These are phyloP conservation scores for Hypsibius dujardini DNA, from an alignment of 1,140 invertebrate species.

Conservation along the genomic window DNA sequence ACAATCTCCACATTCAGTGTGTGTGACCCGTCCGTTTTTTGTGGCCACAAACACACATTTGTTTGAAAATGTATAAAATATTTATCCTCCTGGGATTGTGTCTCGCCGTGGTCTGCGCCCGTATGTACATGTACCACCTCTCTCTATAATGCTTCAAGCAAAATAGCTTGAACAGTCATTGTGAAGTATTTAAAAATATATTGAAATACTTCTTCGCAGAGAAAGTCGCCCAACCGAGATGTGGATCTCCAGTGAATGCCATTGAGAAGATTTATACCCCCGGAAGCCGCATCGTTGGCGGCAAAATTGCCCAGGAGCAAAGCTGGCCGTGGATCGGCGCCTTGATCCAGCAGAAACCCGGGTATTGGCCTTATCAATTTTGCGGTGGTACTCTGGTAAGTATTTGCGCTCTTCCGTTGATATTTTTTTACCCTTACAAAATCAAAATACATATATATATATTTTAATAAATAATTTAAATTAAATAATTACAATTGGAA, in stretches of 20 bases:
- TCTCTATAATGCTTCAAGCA: too few species aligned
- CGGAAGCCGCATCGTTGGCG: conserved; percentile 4
- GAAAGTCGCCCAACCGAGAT: not conserved
- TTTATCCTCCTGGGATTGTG: too few species aligned
- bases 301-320: not conserved
- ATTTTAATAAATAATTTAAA: not conserved
- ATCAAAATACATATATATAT: not conserved
- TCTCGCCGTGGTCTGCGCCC: too few species aligned
- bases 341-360: not conserved
- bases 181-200: too few species aligned
- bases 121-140: too few species aligned
- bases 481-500: not conserved
- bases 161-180: too few species aligned
- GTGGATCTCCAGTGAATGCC: not conserved
- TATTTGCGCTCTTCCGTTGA: not conserved
- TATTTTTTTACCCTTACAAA: not conserved
- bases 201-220: too few species aligned
- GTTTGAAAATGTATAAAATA: too few species aligned
- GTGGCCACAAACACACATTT: too few species aligned
- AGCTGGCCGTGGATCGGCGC: conserved; percentile 3
- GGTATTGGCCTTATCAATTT: not conserved
- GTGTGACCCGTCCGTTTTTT: too few species aligned
- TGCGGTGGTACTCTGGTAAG: not conserved
- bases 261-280: not conserved
- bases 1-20: too few species aligned